Conservation (phyloP, 2,797 vertebrate species). For the Crocidura indochinensis region DNA sequence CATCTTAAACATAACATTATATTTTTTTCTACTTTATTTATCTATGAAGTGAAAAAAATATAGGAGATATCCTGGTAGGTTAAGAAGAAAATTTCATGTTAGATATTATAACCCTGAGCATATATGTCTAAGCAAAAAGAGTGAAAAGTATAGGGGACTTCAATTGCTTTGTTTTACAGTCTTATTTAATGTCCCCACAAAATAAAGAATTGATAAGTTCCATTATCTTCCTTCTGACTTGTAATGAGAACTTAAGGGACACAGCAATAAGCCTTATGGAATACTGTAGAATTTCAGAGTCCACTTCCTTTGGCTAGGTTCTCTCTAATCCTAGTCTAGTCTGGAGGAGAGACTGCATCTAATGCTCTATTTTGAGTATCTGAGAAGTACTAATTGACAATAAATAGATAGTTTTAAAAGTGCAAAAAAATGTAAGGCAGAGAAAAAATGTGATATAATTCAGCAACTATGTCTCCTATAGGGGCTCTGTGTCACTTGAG, state of each 20-base stretch:
- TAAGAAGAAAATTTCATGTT: neutral
- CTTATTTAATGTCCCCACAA: neutral
- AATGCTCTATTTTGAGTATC: neutral
- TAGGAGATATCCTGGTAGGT: neutral
- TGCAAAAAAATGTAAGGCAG: neutral
- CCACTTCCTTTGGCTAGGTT: neutral
- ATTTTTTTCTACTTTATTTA: neutral
- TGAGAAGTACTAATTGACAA: neutral
- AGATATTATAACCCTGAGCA: accelerated
- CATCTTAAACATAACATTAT: neutral
- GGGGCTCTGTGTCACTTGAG: too few species aligned
- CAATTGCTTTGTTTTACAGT: neutral
- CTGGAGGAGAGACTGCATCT: neutral
- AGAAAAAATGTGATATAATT: neutral
- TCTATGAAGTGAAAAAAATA: neutral
- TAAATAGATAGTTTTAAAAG: neutral
- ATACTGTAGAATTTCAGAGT: neutral
- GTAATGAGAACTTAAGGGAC: neutral
- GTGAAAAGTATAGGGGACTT: neutral
- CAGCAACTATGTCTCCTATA: neutral
- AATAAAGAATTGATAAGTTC: neutral
- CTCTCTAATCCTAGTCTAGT: neutral
- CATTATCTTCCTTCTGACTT: neutral
- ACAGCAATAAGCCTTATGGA: too few species aligned
- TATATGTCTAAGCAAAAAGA: too few species aligned